phyloP scores from a whole-genome alignment of 2,888 invertebrate genomes.

The Heliothis peltigera region DNA sequence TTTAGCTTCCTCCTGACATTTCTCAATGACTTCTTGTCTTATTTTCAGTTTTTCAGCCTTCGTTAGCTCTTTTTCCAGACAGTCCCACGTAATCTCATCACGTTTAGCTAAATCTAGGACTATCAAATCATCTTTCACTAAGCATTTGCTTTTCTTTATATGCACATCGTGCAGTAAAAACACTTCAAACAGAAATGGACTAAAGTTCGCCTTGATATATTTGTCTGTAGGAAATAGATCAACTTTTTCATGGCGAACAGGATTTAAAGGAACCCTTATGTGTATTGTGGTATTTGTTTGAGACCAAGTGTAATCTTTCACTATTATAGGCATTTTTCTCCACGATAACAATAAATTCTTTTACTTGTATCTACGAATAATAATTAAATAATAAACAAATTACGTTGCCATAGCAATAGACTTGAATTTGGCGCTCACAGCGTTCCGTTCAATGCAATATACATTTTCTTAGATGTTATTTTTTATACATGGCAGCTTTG shows the following conservation, averaged over 20 bases:
- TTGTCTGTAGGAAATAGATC: conserved; percentile 92
- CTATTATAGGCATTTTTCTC: conserved; percentile 92
- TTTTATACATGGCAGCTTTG: conserved; percentile 25
- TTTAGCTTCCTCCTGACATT: conserved; percentile 89
- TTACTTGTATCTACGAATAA: neutral
- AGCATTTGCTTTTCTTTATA: conserved; percentile 91
- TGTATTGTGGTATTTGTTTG: conserved; percentile 91
- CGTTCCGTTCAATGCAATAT: conserved; percentile 21
- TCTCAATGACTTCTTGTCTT: conserved; percentile 89
- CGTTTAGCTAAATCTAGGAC: conserved; percentile 92
- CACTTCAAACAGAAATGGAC: conserved; percentile 93
- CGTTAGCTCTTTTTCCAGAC: conserved; percentile 88
- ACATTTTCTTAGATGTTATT: neutral
- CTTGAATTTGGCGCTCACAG: conserved; percentile 37
- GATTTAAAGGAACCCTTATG: conserved; percentile 92
- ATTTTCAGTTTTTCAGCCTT: conserved; percentile 89
- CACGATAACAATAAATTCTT: neutral
- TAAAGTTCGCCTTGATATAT: conserved; percentile 93
- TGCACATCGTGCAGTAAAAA: conserved; percentile 91
- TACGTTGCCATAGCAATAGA: conserved; percentile 51
- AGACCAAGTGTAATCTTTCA: conserved; percentile 94
- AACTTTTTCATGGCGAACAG: conserved; percentile 91
- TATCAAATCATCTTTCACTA: conserved; percentile 90
- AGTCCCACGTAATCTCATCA: conserved; percentile 89
- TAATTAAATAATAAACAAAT: conserved; percentile 20